Base-by-base conservation (phyloP, 2,113 vertebrate species). In the Oncorhynchus clarkii region DNA sequence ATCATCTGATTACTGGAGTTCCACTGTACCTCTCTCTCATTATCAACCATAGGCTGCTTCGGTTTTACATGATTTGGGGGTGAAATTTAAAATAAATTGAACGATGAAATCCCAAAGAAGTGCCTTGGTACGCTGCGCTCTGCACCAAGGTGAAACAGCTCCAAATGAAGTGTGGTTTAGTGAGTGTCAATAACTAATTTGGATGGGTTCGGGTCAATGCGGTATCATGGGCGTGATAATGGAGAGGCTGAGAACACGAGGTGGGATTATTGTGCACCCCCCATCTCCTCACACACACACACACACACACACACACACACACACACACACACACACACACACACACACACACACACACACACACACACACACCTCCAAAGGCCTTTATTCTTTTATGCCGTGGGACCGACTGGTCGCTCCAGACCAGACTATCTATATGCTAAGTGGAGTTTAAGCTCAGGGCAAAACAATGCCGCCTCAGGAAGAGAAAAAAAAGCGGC, bases 71-170 rank as follows among this genome's bases (percentile, higher is more conserved):
- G 78, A 77, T 89, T 88, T 88, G 76, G 1, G 49, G 73, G 59
- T 18, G 73, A 60, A 85, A 93, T 93, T 91, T 90, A 73, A 88
- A 91, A 91, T 80, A 86, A 83, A 92, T 93, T 90, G 84, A 91
- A 59, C 65, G 71, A 75, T 69, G 78, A 82, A 87, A 90, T 85
- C 80, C 80, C 62, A 24, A 76, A 72, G 70, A 74, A 84, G 77
- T 78, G 78, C 45, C 77, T 0, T 14, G 60, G 66, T 74, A 7
- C 7, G 49, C 48, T 20, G 18, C 24, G 51, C 27, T 34, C 7
- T 2, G 71, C 8, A 24, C 29, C 59, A 5, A 59, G 49, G 64
- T 62, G 72, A 83, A 71, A 73, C 31, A 1, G 64, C 76, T 69
- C 7, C 74, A 62, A 77, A 81, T 77, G 70, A 89, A 88, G 78